Evolutionary conservation across 2,797 vertebrate species (phyloP), one percentile per base, ranked within the genome.

Genomic region (Megalops cyprinoides): DNA sequence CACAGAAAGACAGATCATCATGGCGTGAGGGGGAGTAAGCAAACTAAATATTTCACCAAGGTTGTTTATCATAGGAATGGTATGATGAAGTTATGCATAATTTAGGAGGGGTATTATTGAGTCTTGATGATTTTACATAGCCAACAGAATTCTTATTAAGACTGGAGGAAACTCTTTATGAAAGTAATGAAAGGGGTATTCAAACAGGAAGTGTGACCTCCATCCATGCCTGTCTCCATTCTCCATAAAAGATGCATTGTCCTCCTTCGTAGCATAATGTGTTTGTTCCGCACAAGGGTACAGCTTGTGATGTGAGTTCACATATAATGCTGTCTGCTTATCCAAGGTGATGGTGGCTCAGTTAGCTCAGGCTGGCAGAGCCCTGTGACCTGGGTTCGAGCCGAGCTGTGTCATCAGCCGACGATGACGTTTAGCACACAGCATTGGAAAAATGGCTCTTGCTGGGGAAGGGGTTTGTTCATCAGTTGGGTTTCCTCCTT

Each of bases 81-180:
- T 76, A 79, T 83, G 86, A 85, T 85, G 82, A 79, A 82, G 82
- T 77, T 80, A 74, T 87, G 80, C 84, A 85, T 88, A 87, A 89
- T 89, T 88, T 76, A 87, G 1, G 85, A 83, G 82, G 25, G 0
- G 23, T 18, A 20, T 71, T 37, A 71, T 39, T 71, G 67, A 71
- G 18, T 71, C 67, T 51, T n/a, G 67, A 12, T 62, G 12, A 2
- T 10, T 31, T 28, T 62, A 62, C 74, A 86, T 76, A 88, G 81
- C 49, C 74, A 79, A 65, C 69, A 81, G 76, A 49, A 82, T 74
- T 53, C 86, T 74, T 86, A 76, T 78, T 39, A 77, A 81, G 49
- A 69, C 34, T 48, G 15, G 5, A 34, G 49, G 73, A 42, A 31
- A 81, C 78, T 74, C 55, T 82, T 69, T 56, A 71, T 58, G 49